These are phyloP conservation scores for Apodemia duryi DNA, from an alignment of 2,888 invertebrate species.

Conservation along the genomic window DNA sequence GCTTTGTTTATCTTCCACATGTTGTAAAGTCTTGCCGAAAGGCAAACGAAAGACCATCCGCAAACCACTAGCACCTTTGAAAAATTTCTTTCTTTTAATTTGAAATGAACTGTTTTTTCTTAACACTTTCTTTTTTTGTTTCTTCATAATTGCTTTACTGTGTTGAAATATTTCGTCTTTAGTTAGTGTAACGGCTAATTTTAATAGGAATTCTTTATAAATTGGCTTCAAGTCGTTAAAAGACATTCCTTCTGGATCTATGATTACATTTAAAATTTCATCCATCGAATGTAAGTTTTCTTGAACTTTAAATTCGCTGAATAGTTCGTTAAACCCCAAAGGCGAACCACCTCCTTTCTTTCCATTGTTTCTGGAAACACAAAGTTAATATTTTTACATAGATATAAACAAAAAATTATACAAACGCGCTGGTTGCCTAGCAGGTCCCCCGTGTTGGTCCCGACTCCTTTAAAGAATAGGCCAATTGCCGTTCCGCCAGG, in stretches of 20 bases:
- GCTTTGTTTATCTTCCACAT: conserved; percentile 49
- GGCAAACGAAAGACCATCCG: conserved; percentile 83
- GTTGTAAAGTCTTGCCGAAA: conserved; percentile 65
- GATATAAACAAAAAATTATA: no score
- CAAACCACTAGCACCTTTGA: conserved; percentile 80
- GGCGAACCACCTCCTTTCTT: conserved; percentile 87
- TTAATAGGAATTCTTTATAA: conserved; percentile 92
- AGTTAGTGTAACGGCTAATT: conserved; percentile 92
- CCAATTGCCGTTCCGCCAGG: no score
- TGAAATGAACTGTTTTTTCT: conserved; percentile 77
- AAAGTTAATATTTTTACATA: background rate
- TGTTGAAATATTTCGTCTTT: conserved; percentile 94
- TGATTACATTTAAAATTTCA: conserved; percentile 92
- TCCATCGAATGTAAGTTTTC: conserved; percentile 93
- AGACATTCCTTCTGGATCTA: conserved; percentile 95
- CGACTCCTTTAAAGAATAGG: no score
- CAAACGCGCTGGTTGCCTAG: no score
- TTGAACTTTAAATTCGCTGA: conserved; percentile 92
- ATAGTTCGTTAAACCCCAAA: conserved; percentile 91
- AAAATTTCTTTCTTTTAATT: conserved; percentile 79
- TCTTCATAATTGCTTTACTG: conserved; percentile 93
- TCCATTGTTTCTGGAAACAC: conserved; percentile 78
- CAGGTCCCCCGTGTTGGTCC: no score
- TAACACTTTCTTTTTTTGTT: conserved; percentile 86
- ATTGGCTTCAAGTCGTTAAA: conserved; percentile 95